Conservation (phyloP, 2,113 vertebrate species). For the Trogon melanurus region DNA sequence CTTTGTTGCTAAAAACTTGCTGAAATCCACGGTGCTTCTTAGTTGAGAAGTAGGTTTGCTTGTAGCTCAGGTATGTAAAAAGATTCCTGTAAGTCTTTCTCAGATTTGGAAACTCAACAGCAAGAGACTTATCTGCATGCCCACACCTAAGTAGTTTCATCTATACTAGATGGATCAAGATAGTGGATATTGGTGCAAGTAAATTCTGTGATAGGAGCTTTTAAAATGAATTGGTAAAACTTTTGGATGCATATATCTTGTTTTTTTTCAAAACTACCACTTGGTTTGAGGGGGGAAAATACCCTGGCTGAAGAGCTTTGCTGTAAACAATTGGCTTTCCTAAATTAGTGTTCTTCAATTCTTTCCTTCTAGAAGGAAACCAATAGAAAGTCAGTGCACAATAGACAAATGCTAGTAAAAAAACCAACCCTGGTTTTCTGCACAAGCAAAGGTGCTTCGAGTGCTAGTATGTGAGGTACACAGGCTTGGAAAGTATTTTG, state of each 20-base stretch:
- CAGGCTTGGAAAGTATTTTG: not conserved
- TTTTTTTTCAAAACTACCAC: not conserved
- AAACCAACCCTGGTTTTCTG: not conserved
- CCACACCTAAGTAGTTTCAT: not conserved
- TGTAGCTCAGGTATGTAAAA: not conserved
- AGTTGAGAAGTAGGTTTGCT: not conserved
- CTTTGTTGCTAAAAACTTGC: not conserved
- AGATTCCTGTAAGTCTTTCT: not conserved
- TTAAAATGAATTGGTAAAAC: not conserved
- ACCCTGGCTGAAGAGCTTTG: not conserved
- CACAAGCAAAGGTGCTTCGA: not conserved
- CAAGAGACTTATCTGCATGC: not conserved
- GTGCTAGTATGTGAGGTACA: not conserved
- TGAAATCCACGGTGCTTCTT: rapidly evolving
- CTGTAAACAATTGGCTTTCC: not conserved
- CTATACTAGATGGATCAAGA: not conserved
- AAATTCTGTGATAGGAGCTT: not conserved
- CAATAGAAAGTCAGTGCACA: not conserved
- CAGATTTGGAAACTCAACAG: not conserved
- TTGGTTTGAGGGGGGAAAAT: not conserved
- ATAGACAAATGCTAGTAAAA: not conserved
- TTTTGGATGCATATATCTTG: rapidly evolving
- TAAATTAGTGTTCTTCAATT: not conserved
- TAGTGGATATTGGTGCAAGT: not conserved
- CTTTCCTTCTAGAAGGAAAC: not conserved